These are phyloP conservation scores for Andricus curvator DNA, from an alignment of 2,888 invertebrate species.

Conservation along the genomic window DNA sequence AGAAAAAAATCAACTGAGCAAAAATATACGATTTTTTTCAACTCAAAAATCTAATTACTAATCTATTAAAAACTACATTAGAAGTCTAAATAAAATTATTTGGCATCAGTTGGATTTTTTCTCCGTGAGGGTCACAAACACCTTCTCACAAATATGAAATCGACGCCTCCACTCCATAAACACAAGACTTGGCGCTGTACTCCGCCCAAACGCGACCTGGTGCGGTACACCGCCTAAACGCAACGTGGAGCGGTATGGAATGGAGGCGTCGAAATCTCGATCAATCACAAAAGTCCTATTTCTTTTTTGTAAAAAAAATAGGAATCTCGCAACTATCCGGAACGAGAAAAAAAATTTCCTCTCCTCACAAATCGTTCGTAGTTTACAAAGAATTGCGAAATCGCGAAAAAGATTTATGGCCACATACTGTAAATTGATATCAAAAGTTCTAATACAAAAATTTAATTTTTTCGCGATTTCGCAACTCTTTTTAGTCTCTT, in stretches of 20 bases:
- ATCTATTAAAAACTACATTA: slow-evolving; percentile 1
- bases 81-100: slow-evolving; percentile 22
- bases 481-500: slow-evolving; percentile 2
- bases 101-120: slow-evolving; percentile 40
- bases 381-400: background rate
- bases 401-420: background rate
- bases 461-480: background rate
- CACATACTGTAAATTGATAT: background rate
- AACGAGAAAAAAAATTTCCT: background rate
- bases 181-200: too few species aligned
- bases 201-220: too few species aligned
- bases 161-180: too few species aligned
- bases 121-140: slow-evolving; percentile 18
- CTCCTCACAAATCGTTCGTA: background rate
- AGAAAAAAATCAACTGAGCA: slow-evolving; percentile 40
- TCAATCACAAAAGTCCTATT: slow-evolving; percentile 15
- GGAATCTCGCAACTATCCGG: background rate
- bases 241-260: too few species aligned
- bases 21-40: background rate
- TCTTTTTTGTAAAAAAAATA: background rate
- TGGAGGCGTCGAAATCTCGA: background rate
- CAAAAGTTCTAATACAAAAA: slow-evolving; percentile 15
- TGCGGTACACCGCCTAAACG: too few species aligned
- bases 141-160: background rate
- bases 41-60: background rate